Evolutionary conservation across 2,888 invertebrate genomes (phyloP).

Genomic region (Oegoconia quadripuncta): DNA sequence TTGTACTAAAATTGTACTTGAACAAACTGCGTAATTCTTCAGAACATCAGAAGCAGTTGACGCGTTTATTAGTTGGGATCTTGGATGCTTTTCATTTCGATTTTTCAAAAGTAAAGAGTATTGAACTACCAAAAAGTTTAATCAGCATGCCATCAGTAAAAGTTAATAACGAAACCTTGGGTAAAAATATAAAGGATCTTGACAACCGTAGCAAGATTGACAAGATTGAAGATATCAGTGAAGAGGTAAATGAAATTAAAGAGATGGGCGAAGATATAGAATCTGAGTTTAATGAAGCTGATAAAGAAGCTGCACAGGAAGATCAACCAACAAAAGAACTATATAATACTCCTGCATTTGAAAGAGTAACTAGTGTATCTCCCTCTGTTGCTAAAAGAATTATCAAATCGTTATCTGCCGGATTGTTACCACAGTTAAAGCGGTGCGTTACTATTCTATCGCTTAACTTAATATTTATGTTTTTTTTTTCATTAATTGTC

Average conservation of each 20-base stretch:
- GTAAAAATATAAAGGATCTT: slow-evolving; percentile 21
- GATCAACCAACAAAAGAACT: slow-evolving; percentile 41
- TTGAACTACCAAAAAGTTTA: slow-evolving; percentile 56
- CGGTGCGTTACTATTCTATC: slow-evolving; percentile 45
- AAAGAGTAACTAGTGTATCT: slow-evolving; percentile 77
- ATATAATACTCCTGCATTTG: slow-evolving; percentile 52
- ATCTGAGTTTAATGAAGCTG: slow-evolving; percentile 52
- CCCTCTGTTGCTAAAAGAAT: slow-evolving; percentile 87
- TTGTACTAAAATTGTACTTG: slow-evolving; percentile 89
- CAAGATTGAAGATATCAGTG: slow-evolving; percentile 20
- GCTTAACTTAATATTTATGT: neutral
- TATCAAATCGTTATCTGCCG: slow-evolving; percentile 83
- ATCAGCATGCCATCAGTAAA: slow-evolving; percentile 32
- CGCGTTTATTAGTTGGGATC: slow-evolving; percentile 86
- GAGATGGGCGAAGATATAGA: slow-evolving; percentile 43
- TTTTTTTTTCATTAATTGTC: neutral
- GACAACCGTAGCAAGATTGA: slow-evolving; percentile 27
- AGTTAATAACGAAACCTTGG: slow-evolving; percentile 14
- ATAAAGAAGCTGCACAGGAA: slow-evolving; percentile 56
- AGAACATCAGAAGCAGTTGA: slow-evolving; percentile 90
- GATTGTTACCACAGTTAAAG: slow-evolving; percentile 89
- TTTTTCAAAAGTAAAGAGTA: slow-evolving; percentile 80
- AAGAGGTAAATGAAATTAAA: slow-evolving; percentile 25
- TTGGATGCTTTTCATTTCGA: slow-evolving; percentile 96
- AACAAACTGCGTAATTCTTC: slow-evolving; percentile 84